Base-by-base conservation (phyloP, 2,113 vertebrate genomes). In the Gallinago media region DNA sequence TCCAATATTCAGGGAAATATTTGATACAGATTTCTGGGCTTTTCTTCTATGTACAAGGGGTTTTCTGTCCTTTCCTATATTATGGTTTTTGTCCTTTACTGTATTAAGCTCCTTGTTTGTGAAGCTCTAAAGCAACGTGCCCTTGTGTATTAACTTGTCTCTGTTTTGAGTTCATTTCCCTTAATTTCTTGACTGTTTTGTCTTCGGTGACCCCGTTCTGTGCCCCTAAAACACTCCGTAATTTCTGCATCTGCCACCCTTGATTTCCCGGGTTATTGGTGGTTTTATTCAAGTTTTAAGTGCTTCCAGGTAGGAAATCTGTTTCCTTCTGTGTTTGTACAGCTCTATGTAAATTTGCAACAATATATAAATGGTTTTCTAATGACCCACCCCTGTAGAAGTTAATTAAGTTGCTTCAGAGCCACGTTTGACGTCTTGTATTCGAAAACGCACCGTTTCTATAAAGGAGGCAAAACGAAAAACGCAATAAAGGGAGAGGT, bases 231-330 rank as follows among this genome's bases (percentile, higher is more conserved):
- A 21, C 27, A 3, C 56, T 8, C 5, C 31, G 7, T 3, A 4
- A 34, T 61, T 92, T 46, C 67, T 56, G 5, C 58, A 22, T 52
- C 58, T 86, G 20, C 42, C 47, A 0, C 26, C 50, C 58, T 3
- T 3, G 4, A 4, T 88, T 66, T 5, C 27, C 12, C 32, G 26
- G 11, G 0, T 21, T 32, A 2, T n/a, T 42, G 26, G 15, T 15
- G 71, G 6, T 1, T 74, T 81, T 81, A 17, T 85, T 89, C 42
- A 26, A 12, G 9, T 80, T 55, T 3, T 9, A 4, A n/a, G 21
- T n/a, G 26, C 32, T 89, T 75, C 68, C 84, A 87, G 76, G 76
- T 63, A 81, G 86, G 73, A 56, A 78, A 63, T 85, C 18, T 65
- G 26, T 58, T 86, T 47, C 62, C 21, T 56, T 58, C 59, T 44